These are phyloP conservation scores for Sinhomidia bicolor DNA, from an alignment of 2,888 invertebrate genomes.

Conservation along the genomic window DNA sequence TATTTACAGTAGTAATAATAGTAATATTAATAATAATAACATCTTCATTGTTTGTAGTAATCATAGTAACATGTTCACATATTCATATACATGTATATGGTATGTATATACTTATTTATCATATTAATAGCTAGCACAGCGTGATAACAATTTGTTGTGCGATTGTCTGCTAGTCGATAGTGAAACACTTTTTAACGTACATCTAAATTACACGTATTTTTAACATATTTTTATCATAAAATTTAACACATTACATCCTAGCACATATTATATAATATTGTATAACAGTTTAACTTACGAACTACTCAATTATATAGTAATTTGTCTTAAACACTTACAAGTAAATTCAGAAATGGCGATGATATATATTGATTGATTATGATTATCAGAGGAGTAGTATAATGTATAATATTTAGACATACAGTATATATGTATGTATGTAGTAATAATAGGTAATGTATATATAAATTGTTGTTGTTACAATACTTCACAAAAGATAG, in stretches of 20 bases:
- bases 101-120: background rate
- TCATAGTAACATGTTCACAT: slow-evolving; percentile 7
- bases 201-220: too few species aligned
- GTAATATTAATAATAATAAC: background rate
- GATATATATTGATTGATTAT: slow-evolving; percentile 47
- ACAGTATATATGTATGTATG: too few species aligned
- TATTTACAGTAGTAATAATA: background rate
- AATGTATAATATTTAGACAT: background rate
- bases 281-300: background rate
- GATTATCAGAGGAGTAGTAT: slow-evolving; percentile 36
- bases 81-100: background rate
- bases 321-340: slow-evolving; percentile 5
- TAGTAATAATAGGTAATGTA: too few species aligned
- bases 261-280: background rate
- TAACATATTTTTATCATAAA: too few species aligned
- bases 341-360: slow-evolving; percentile 4
- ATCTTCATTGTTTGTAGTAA: background rate
- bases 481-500: slow-evolving; percentile 45
- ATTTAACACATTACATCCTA: background rate
- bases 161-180: slow-evolving; percentile 74
- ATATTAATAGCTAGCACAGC: slow-evolving; percentile 69
- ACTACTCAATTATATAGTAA: background rate
- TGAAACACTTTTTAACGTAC: slow-evolving; percentile 50
- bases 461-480: too few species aligned
- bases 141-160: slow-evolving; percentile 74